Evolutionary conservation across 1,140 invertebrate genomes (phyloP).

Genomic region (Mesaphorura yosii): DNA sequence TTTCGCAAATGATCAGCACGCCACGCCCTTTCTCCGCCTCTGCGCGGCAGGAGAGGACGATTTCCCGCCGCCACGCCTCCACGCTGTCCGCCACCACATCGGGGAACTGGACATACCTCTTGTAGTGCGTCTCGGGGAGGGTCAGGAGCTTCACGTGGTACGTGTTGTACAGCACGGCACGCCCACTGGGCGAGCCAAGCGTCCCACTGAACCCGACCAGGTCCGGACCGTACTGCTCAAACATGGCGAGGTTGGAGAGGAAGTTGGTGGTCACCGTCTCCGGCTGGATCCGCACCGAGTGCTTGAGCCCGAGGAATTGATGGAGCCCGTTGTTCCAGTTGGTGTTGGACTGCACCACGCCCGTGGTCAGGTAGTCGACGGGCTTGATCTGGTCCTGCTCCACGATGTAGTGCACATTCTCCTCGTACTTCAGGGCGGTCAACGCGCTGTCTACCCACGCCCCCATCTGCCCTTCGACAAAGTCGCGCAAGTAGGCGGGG

Average conservation of each 20-base stretch:
- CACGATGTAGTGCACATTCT: slow-evolving; percentile 19
- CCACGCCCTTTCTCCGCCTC: slow-evolving; percentile 18
- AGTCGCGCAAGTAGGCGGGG: neutral
- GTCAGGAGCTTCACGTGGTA: slow-evolving; percentile 33
- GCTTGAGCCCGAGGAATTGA: slow-evolving; percentile 20
- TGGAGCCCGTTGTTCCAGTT: slow-evolving; percentile 17
- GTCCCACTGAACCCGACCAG: slow-evolving; percentile 37
- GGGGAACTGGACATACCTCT: slow-evolving; percentile 27
- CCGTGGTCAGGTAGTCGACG: slow-evolving; percentile 10
- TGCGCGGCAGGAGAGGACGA: neutral
- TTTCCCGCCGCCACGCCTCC: slow-evolving; percentile 20
- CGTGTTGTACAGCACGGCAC: slow-evolving; percentile 31
- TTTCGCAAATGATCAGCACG: slow-evolving; percentile 34
- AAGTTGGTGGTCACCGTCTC: slow-evolving; percentile 18
- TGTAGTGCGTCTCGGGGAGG: slow-evolving; percentile 32
- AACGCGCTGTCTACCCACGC: slow-evolving; percentile 11
- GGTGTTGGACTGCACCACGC: slow-evolving; percentile 9
- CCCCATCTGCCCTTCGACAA: slow-evolving; percentile 3
- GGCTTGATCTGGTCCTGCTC: slow-evolving; percentile 11
- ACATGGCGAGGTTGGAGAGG: slow-evolving; percentile 8
- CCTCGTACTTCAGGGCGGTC: slow-evolving; percentile 2
- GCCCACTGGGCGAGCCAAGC: slow-evolving; percentile 33
- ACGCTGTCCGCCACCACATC: slow-evolving; percentile 20
- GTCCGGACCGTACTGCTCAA: slow-evolving; percentile 10
- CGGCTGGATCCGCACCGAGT: neutral